Conservation (phyloP, 2,797 vertebrate genomes). For the Threskiornis aethiopicus region DNA sequence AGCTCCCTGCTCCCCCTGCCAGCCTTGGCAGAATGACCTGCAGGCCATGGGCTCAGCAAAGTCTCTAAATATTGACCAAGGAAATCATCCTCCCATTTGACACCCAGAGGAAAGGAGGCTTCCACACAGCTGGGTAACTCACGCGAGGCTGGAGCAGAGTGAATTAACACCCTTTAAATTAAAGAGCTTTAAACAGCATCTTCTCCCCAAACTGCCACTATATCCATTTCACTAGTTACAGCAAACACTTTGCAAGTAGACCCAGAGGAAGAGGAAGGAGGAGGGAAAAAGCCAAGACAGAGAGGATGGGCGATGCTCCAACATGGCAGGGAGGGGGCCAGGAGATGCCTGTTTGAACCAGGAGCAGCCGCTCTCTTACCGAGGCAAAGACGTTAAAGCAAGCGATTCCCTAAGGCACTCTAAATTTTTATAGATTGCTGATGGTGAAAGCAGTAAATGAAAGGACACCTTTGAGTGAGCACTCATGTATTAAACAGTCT, state of each 20-base stretch:
- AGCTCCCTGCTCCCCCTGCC: neutral
- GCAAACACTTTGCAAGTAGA: constrained; percentile 8
- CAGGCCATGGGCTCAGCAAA: neutral
- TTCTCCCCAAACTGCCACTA: constrained; percentile 20
- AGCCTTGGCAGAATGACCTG: neutral
- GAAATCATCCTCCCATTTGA: neutral
- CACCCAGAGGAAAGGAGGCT: neutral
- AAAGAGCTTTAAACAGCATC: constrained; percentile 44
- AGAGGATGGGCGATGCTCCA: neutral
- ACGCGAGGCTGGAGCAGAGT: neutral
- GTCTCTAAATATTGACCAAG: neutral
- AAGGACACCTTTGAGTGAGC: constrained; percentile 60
- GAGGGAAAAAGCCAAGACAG: neutral
- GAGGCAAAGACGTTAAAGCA: neutral
- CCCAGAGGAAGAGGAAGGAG: constrained; percentile 12
- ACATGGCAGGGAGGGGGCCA: accelerated
- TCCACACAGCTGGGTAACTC: neutral
- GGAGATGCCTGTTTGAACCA: neutral
- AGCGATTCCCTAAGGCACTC: constrained; percentile 29
- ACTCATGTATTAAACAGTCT: constrained; percentile 32
- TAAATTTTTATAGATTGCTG: constrained; percentile 45
- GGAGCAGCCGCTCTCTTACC: neutral
- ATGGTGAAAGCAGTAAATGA: constrained; percentile 48
- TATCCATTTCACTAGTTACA: neutral
- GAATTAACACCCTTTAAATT: constrained; percentile 50